Conservation (phyloP, 2,888 invertebrate genomes). For the Empis stercorea region DNA sequence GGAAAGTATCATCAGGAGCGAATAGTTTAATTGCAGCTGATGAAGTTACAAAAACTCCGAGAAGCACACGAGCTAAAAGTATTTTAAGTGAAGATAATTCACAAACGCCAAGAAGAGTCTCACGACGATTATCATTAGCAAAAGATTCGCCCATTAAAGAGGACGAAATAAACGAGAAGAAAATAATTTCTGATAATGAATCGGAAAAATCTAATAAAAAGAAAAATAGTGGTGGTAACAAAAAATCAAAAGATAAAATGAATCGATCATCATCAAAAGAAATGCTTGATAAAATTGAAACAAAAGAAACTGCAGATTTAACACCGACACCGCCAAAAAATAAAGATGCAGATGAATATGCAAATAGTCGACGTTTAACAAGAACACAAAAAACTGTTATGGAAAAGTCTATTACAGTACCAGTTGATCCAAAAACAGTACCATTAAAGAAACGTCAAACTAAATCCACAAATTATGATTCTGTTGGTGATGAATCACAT, state of each 20-base stretch:
- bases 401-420: conserved; percentile 14
- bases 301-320: background rate
- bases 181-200: background rate
- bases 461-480: background rate
- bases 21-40: background rate
- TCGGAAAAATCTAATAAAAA: background rate
- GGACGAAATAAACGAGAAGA: too few species aligned
- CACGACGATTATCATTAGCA: background rate
- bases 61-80: conserved; percentile 2
- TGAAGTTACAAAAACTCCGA: background rate
- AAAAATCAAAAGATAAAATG: background rate
- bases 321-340: background rate
- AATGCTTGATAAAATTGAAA: background rate
- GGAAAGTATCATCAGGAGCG: background rate
- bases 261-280: background rate
- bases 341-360: conserved; percentile 7
- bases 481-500: background rate
- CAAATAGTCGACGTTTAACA: conserved; percentile 20
- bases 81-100: conserved; percentile 6
- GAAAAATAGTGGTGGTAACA: background rate
- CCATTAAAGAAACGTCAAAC: background rate
- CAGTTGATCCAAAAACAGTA: background rate
- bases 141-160: background rate
- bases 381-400: conserved; percentile 22
- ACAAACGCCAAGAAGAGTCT: conserved; percentile 3